Evolutionary conservation across 2,113 vertebrate genomes (phyloP), one percentile per base, ranked within the genome.

Genomic region (Girardinichthys multiradiatus): DNA sequence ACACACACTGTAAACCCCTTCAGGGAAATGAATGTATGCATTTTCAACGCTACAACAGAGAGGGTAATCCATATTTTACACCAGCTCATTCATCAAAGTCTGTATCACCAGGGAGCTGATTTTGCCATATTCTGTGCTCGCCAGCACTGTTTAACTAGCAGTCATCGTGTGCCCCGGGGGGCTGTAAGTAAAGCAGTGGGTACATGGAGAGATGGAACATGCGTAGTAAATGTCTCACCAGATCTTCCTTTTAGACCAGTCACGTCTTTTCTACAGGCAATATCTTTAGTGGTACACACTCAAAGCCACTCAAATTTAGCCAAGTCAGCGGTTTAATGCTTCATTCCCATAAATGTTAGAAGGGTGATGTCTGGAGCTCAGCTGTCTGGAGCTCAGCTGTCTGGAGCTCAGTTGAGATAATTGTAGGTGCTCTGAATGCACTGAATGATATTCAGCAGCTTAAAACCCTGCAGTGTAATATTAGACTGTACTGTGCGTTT

Each of bases 31-130:
- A 73, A 79, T 76, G 74, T 51, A 71, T 79, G 68, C 65, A 69
- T 62, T 81, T 79, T 65, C 13, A 26, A 81, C 51, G 31, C 31
- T 48, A 24, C 69, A 64, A 85, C 71, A 71, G 72, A 85, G 85
- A 82, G 74, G 77, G 71, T 77, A 86, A 88, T 89, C 84, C 76
- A 86, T 86, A 86, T 86, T 74, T 76, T 78, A 66, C 72, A 76
- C 69, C 60, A 78, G 73, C 86, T 81, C 81, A 86, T 90, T 88
- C 85, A 91, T 91, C 84, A 86, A 86, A 84, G 84, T 63, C 71
- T 70, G 73, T 69, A 74, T 81, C 78, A 65, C 66, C 26, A 45
- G 82, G 79, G 78, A 89, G 79, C 82, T 80, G 83, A 86, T 84
- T 57, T 84, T 62, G 76, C 85, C 39, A 12, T 70, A 77, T 74